Evolutionary conservation across 2,888 invertebrate species (phyloP).

Genomic region (Eupithecia exiguata): DNA sequence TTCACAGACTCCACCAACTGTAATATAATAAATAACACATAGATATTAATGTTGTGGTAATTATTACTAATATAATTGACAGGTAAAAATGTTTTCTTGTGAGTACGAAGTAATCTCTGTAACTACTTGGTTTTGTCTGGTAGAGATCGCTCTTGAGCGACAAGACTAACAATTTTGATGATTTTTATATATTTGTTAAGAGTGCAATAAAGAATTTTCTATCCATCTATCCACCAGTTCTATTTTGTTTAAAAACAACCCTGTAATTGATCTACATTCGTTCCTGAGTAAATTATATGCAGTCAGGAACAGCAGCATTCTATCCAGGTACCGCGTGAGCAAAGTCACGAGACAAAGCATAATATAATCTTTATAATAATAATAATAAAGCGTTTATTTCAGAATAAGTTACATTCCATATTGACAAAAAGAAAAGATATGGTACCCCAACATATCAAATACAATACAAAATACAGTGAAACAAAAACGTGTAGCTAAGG

Average conservation of each 20-base stretch:
- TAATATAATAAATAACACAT: constrained; percentile 67
- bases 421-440: too few species aligned
- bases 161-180: too few species aligned
- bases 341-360: not conserved
- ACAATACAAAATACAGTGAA: too few species aligned
- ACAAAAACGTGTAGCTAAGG: too few species aligned
- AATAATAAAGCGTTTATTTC: too few species aligned
- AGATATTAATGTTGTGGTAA: not conserved
- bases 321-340: not conserved
- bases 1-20: constrained; percentile 95
- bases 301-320: too few species aligned
- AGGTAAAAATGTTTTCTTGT: not conserved
- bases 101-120: not conserved
- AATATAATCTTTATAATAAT: too few species aligned
- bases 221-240: not conserved
- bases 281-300: not conserved
- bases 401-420: too few species aligned
- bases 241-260: not conserved
- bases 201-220: too few species aligned
- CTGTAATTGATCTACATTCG: not conserved
- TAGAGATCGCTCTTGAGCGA: too few species aligned
- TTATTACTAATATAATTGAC: not conserved
- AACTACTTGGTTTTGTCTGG: not conserved
- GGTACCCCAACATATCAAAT: too few species aligned
- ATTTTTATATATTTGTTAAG: too few species aligned